Evolutionary conservation across 1,140 invertebrate genomes (phyloP).

Genomic region (Micrasema longulum): DNA sequence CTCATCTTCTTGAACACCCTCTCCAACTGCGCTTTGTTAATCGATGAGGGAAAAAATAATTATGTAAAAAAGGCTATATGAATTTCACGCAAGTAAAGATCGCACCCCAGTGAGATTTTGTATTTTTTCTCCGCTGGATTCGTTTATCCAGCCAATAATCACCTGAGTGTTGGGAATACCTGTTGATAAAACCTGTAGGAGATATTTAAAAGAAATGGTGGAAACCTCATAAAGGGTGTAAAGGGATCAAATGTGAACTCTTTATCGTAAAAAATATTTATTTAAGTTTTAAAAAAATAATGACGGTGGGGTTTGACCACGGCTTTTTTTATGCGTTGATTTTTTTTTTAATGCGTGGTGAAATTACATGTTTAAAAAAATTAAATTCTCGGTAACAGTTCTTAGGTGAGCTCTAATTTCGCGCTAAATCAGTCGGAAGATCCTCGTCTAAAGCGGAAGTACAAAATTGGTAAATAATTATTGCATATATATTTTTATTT

Average conservation of each 20-base stretch:
- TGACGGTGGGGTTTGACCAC: no score
- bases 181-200: conserved; percentile 38
- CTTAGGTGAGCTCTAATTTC: no score
- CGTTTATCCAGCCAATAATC: conserved; percentile 42
- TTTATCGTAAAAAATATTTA: conserved; percentile 45
- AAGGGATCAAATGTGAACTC: conserved; percentile 46
- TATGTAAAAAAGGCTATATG: conserved; percentile 41
- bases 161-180: conserved; percentile 35
- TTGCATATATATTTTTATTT: no score
- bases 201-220: conserved; percentile 15
- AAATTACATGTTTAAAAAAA: no score
- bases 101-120: neutral
- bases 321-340: no score
- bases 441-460: no score
- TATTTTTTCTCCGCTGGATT: neutral
- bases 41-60: conserved; percentile 50
- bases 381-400: no score
- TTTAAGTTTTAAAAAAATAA: no score
- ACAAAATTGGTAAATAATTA: no score
- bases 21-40: conserved; percentile 30
- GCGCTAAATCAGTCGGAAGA: no score
- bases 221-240: conserved; percentile 40
- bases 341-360: no score
- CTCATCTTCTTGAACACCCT: conserved; percentile 5
- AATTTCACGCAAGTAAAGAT: neutral